Percentiles rank a stretch among this genome's conserved stretches.
These are phyloP conservation scores for Clivina fossor DNA, from an alignment of 2,888 invertebrate genomes.

Conservation along the genomic window DNA sequence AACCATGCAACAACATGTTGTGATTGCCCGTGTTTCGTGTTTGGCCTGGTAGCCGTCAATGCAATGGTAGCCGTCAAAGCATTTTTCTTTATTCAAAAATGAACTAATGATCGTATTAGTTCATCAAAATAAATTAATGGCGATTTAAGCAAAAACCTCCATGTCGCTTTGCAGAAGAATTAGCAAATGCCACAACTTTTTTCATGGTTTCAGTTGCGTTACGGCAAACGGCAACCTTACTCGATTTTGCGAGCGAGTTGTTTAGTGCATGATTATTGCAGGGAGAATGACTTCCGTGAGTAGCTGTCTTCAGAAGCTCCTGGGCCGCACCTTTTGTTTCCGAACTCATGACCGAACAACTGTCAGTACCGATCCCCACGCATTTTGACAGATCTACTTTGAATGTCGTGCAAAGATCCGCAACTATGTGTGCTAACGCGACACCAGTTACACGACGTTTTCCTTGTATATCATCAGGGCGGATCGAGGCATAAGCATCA, in stretches of 20 bases:
- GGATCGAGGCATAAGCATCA: constrained; percentile 38
- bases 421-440: constrained; percentile 40
- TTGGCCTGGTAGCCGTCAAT: too few relatives aligned
- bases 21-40: too few relatives aligned
- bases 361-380: constrained; percentile 41
- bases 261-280: constrained; percentile 43
- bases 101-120: too few relatives aligned
- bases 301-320: constrained; percentile 40
- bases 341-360: constrained; percentile 44
- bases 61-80: too few relatives aligned
- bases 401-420: constrained; percentile 40
- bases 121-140: too few relatives aligned
- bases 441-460: constrained; percentile 40
- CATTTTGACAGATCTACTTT: constrained; percentile 36
- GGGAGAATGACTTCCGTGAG: constrained; percentile 41
- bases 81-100: too few relatives aligned
- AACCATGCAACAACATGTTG: too few relatives aligned
- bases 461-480: constrained; percentile 29
- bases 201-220: constrained; percentile 40
- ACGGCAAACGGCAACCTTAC: constrained; percentile 38
- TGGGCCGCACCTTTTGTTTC: constrained; percentile 42
- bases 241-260: constrained; percentile 42
- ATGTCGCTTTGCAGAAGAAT: constrained; percentile 40
- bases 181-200: constrained; percentile 39
- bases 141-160: too few relatives aligned